Base-by-base conservation (phyloP, 2,888 invertebrate genomes). In the Altica lythri region DNA sequence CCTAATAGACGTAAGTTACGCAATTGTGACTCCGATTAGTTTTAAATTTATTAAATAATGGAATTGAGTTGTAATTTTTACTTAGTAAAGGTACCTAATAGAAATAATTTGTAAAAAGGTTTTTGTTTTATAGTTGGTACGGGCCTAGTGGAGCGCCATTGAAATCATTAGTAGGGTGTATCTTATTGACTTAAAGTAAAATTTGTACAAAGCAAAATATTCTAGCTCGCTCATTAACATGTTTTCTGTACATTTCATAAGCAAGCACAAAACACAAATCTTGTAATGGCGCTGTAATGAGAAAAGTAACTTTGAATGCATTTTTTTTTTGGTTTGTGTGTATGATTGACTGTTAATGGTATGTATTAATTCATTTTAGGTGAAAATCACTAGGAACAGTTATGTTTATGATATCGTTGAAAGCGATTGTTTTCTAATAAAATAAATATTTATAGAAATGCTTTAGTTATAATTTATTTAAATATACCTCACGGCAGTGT, bases 401-500 rank as follows among this genome's bases (percentile, higher is more conserved):
- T 57, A 59, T 59, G 56, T 58, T 59, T 57, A 56, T 53, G 48
- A 58, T 53, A 47, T 61, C 57, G 55, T 59, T 59, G 48, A 54
- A 56, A 50, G 45, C 56, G 58, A 59, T 62, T 62, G 62, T 62
- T 62, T 62, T 62, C 56, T 62, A 62, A 62, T 59, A 60, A 62
- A 61, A 59, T 59, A 55, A 61, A 59, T 53, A 55, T 56, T 52
- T 58, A 60, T 47, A 46, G 38, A 57, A 57, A 61, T 8, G 13
- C 14, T 16, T 32, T 13, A 9, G 34, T 14, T n/a, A n/a, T n/a
- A n/a, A n/a, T n/a, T n/a, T n/a, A n/a, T n/a, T n/a, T n/a, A n/a
- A n/a, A n/a, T n/a, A n/a, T n/a, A n/a, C n/a, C n/a, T n/a, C n/a
- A n/a, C n/a, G n/a, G n/a, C n/a, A n/a, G n/a, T n/a, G n/a, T n/a